Evolutionary conservation across 2,888 invertebrate species (phyloP).

Genomic region (Eremobia ochroleuca): DNA sequence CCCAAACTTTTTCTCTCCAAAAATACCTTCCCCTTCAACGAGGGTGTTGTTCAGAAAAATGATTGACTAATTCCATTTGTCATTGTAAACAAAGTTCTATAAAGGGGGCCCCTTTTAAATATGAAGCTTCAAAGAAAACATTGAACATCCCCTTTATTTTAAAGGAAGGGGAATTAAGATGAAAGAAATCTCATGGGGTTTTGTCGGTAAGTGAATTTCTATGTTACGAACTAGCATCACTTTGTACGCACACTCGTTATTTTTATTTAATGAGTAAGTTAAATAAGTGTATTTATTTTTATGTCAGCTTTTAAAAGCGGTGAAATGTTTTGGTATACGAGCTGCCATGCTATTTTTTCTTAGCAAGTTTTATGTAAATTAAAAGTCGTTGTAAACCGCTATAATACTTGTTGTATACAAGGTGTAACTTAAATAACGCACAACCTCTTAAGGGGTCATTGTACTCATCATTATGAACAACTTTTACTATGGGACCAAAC

Average conservation of each 20-base stretch:
- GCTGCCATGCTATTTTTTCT: neutral
- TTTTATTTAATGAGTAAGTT: constrained; percentile 11
- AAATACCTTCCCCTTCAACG: constrained; percentile 26
- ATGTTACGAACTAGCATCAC: constrained; percentile 16
- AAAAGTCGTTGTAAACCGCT: neutral
- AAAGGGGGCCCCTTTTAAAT: constrained; percentile 38
- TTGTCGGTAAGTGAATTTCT: constrained; percentile 34
- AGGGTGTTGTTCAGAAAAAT: constrained; percentile 31
- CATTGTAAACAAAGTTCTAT: constrained; percentile 53
- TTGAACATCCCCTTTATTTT: constrained; percentile 39
- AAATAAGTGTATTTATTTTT: constrained; percentile 9
- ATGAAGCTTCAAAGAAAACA: constrained; percentile 44
- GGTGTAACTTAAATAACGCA: too few species aligned
- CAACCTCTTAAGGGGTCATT: too few species aligned
- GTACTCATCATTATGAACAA: too few species aligned
- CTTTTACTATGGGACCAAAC: too few species aligned
- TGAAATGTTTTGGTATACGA: neutral
- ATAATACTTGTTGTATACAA: neutral
- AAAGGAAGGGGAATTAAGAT: constrained; percentile 44
- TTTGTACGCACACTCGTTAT: constrained; percentile 15
- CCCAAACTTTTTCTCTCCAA: constrained; percentile 25
- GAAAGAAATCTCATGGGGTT: constrained; percentile 41
- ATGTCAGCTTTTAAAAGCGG: neutral
- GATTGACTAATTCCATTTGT: constrained; percentile 62
- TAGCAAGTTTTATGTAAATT: neutral